A percentile compares a stretch with the other conserved stretches of the same genome.
Evolutionary conservation across 1,140 invertebrate species (phyloP).

Genomic region (Drosophila lowei): DNA sequence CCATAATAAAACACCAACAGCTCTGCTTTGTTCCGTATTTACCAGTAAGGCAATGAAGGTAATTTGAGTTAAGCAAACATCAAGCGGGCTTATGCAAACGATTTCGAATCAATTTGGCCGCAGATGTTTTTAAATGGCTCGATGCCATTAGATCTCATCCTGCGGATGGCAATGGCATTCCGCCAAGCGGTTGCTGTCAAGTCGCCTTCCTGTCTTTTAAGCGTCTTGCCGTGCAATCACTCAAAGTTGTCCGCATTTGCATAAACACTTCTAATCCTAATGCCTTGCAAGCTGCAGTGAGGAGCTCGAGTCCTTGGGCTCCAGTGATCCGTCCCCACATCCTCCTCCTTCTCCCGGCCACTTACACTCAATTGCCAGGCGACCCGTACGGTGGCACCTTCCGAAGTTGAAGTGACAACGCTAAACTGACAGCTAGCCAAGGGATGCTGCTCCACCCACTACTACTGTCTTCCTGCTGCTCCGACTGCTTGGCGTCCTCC

Average conservation of each 20-base stretch:
- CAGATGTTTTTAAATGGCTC: constrained; percentile 49
- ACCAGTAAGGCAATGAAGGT: constrained; percentile 7
- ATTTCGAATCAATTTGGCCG: constrained; percentile 56
- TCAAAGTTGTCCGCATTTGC: constrained; percentile 78
- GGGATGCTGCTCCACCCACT: constrained; percentile 7
- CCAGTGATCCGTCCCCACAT: constrained; percentile 2
- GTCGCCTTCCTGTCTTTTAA: constrained; percentile 30
- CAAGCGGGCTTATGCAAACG: constrained; percentile 41
- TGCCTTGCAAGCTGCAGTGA: constrained; percentile 67
- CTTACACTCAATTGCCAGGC: constrained; percentile 72
- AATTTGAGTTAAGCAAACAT: constrained; percentile 30
- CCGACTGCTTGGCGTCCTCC: neutral
- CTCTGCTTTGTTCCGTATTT: no score
- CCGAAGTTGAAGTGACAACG: constrained; percentile 59
- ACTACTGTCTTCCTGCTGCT: no score
- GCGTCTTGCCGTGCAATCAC: constrained; percentile 59
- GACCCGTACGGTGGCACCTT: neutral
- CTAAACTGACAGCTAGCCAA: constrained; percentile 45
- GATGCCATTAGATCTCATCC: constrained; percentile 25
- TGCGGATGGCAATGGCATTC: constrained; percentile 15
- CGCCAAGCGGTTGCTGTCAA: constrained; percentile 42
- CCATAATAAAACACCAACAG: no score
- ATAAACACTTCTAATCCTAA: constrained; percentile 80
- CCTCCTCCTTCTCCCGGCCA: constrained; percentile 45
- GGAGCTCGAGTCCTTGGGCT: constrained; percentile 15